A percentile compares a stretch with the other conserved stretches of the same genome.
Conservation (phyloP, 2,113 vertebrate genomes). For the Rafetus swinhoei region DNA sequence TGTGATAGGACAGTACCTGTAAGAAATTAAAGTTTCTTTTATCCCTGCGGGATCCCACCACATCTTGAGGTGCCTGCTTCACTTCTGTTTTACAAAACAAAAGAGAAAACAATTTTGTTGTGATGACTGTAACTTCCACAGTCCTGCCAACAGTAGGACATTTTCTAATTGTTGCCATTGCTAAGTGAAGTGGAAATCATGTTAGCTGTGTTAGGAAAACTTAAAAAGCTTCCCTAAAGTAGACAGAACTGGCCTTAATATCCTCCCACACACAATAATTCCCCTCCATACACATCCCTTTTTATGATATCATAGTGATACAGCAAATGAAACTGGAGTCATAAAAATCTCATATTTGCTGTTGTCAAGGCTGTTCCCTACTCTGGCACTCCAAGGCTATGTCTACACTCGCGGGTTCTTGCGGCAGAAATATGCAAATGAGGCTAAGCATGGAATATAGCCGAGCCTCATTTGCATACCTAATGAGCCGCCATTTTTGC, state of each 20-base stretch:
- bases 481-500: no score
- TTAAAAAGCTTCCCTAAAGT: background rate
- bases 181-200: background rate
- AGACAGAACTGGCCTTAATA: background rate
- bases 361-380: no score
- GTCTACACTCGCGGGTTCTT: no score
- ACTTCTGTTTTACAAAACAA: background rate
- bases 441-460: no score
- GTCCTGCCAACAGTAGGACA: background rate
- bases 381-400: no score
- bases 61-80: background rate
- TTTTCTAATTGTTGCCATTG: background rate
- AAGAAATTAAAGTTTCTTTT: no score
- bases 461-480: no score
- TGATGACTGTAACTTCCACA: background rate
- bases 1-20: no score
- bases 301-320: background rate
- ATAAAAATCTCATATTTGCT: slow-evolving; percentile 16
- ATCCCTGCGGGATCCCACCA: background rate
- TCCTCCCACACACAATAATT: background rate
- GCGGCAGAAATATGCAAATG: no score
- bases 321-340: background rate
- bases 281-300: background rate
- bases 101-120: background rate
- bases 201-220: background rate